Evolutionary conservation across 2,888 invertebrate species (phyloP), one percentile per base, ranked within the genome.

Genomic region (Operophtera brumata): DNA sequence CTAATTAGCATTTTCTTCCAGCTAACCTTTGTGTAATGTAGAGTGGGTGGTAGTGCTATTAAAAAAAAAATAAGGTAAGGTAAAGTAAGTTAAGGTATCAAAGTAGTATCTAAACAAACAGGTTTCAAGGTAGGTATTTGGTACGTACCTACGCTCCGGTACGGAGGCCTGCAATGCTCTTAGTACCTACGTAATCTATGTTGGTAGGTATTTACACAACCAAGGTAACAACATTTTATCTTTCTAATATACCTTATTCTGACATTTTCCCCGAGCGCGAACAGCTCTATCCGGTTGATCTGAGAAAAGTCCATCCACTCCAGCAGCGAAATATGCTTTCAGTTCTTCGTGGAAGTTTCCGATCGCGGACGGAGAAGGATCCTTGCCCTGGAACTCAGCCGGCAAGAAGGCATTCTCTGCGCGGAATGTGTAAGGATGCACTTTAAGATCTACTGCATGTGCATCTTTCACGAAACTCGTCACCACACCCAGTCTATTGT

Each of bases 361-460:
- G 25, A 80, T 69, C 13, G 69, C 73, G 5, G 64, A 53, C 3
- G 69, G 65, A 2, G 69, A 63, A 5, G 57, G 34, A 10, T 77
- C 69, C 6, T 59, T 61, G 54, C 65, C 84, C 40, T 75, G 75
- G 54, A 73, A 86, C 50, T 88, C 82, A n/a, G 54, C 62, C 13
- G 89, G 86, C 14, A 89, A 68, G 58, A 77, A 89, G 5, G 60
- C 41, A 58, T 89, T 88, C 61, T 89, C 89, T 9, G 87, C 81
- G 1, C 88, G 80, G 62, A 89, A 89, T 1, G 88, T 88, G 59
- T 84, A 89, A 0, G 87, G 87, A 59, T 87, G 87, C 0, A 90
- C 86, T 63, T 80, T 79, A 26, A 90, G 65, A 0, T 84, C 82
- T 13, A 62, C 82, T 1, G 71, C 68, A 54, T 90, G 89, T 7